Evolutionary conservation across 1,140 invertebrate genomes (phyloP).

Genomic region (Brachionus manjavacas): DNA sequence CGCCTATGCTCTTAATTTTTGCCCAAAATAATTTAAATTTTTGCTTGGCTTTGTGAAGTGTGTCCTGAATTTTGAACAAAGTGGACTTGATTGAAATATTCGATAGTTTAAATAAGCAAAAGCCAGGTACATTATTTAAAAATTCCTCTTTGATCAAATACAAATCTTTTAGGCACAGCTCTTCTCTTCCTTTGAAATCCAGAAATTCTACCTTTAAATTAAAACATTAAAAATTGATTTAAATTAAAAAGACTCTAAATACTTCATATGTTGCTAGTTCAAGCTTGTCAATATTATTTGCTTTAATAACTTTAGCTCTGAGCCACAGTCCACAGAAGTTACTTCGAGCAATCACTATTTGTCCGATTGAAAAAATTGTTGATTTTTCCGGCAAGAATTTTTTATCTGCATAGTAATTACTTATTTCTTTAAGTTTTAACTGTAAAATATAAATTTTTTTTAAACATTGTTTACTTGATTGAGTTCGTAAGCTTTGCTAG

Average conservation of each 20-base stretch:
- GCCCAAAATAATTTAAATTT: background rate
- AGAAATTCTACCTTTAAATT: background rate
- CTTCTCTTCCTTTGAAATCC: background rate
- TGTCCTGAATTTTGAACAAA: background rate
- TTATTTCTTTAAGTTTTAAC: background rate
- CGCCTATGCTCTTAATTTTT: background rate
- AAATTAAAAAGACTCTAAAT: background rate
- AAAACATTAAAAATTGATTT: background rate
- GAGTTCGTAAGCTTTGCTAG: background rate
- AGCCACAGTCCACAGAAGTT: background rate
- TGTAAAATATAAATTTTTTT: background rate
- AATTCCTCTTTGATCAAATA: background rate
- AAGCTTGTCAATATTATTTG: background rate
- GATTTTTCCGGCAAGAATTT: constrained; percentile 19
- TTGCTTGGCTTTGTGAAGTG: background rate
- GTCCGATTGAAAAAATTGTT: background rate
- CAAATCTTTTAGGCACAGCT: background rate
- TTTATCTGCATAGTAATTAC: constrained; percentile 4
- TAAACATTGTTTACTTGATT: constrained; percentile 5
- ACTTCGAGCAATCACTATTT: constrained; percentile 24
- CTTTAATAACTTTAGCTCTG: background rate
- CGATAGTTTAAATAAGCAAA: background rate
- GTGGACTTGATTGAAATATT: background rate
- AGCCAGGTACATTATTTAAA: background rate
- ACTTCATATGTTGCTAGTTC: background rate